phyloP scores from a whole-genome alignment of 2,888 invertebrate genomes.

The Drosophila monieri region DNA sequence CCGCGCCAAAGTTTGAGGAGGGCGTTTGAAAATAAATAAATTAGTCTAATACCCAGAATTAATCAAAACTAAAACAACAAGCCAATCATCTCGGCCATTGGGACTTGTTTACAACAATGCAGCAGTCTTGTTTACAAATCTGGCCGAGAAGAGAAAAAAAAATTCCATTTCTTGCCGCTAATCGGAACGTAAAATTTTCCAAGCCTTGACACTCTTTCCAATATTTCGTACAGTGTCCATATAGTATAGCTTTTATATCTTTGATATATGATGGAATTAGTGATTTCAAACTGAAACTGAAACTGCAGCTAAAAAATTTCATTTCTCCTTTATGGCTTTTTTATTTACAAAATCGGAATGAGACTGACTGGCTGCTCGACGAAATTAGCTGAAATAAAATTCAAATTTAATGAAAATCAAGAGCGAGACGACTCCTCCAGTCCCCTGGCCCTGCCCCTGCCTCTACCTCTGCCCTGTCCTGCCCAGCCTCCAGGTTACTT shows the following conservation, averaged over 20 bases:
- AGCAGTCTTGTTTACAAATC: slow-evolving; percentile 68
- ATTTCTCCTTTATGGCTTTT: slow-evolving; percentile 60
- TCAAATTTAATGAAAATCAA: slow-evolving; percentile 72
- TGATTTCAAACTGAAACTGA: slow-evolving; percentile 49
- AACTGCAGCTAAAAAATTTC: slow-evolving; percentile 39
- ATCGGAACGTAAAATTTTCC: slow-evolving; percentile 54
- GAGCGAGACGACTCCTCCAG: slow-evolving; percentile 33
- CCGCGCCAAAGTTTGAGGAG: slow-evolving; percentile 1
- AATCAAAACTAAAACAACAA: slow-evolving; percentile 57
- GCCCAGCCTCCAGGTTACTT: background rate
- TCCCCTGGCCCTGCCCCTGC: background rate
- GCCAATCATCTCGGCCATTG: slow-evolving; percentile 48
- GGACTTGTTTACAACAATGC: slow-evolving; percentile 69
- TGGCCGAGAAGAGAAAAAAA: slow-evolving; percentile 41
- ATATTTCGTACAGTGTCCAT: slow-evolving; percentile 5
- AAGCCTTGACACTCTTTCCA: slow-evolving; percentile 74
- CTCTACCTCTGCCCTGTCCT: background rate
- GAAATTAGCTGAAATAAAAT: slow-evolving; percentile 66
- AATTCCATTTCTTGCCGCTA: slow-evolving; percentile 49
- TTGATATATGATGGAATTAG: slow-evolving; percentile 37
- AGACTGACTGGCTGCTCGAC: slow-evolving; percentile 31
- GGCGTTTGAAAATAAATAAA: slow-evolving; percentile 71
- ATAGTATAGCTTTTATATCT: slow-evolving; percentile 34
- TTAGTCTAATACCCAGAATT: slow-evolving; percentile 67
- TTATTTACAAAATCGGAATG: slow-evolving; percentile 56